Conservation (phyloP, 1,140 invertebrate genomes). For the Helicoverpa zea region DNA sequence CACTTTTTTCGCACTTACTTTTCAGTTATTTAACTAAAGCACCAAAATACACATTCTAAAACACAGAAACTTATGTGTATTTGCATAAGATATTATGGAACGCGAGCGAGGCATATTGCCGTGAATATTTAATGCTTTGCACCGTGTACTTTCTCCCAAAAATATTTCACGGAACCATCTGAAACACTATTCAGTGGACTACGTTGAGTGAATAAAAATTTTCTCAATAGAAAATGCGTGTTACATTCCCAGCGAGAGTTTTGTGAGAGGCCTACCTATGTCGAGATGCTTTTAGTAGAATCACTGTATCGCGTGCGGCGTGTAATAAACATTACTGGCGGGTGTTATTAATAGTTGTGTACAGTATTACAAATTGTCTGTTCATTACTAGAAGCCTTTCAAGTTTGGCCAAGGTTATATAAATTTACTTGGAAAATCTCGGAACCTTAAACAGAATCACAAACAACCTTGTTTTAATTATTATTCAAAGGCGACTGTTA, state of each 20-base stretch:
- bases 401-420: slow-evolving; percentile 42
- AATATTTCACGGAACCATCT: slow-evolving; percentile 67
- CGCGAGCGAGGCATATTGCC: slow-evolving; percentile 57
- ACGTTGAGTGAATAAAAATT: slow-evolving; percentile 65
- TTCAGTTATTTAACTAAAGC: slow-evolving; percentile 40
- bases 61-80: slow-evolving; percentile 68
- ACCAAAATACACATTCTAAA: slow-evolving; percentile 61
- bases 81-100: slow-evolving; percentile 75
- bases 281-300: slow-evolving; percentile 70
- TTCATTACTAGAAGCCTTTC: slow-evolving; percentile 57
- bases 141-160: slow-evolving; percentile 57
- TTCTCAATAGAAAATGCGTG: slow-evolving; percentile 59
- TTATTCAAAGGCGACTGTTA: slow-evolving; percentile 30
- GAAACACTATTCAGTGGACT: slow-evolving; percentile 64
- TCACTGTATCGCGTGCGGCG: slow-evolving; percentile 67
- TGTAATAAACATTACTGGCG: slow-evolving; percentile 61
- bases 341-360: slow-evolving; percentile 62
- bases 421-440: background rate
- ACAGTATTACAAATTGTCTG: slow-evolving; percentile 59
- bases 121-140: slow-evolving; percentile 70
- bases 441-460: slow-evolving; percentile 18
- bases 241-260: slow-evolving; percentile 53
- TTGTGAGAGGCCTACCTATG: slow-evolving; percentile 51
- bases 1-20: slow-evolving; percentile 41
- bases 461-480: slow-evolving; percentile 30